A percentile compares a stretch with the other conserved stretches of the same genome.
phyloP scores from a whole-genome alignment of 2,888 invertebrate species.

The Oscheius sp. region DNA sequence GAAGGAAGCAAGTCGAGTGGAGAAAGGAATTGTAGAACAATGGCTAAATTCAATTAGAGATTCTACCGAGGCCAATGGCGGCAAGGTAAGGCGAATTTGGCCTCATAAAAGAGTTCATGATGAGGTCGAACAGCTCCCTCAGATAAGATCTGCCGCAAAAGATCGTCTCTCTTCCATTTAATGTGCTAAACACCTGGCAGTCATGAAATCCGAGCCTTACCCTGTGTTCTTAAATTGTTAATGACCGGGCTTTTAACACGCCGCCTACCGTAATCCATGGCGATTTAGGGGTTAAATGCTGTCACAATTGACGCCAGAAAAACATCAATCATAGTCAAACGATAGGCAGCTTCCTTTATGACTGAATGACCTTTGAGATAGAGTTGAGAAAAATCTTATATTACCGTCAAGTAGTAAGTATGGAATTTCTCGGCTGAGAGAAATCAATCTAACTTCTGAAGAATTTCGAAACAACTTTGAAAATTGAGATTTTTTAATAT shows the following conservation, averaged over 20 bases:
- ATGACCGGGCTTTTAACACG: conserved; percentile 31
- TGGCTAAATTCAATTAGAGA: conserved; percentile 55
- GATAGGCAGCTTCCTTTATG: too few species aligned
- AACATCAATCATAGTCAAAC: neutral
- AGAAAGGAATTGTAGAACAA: conserved; percentile 85
- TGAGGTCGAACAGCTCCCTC: conserved; percentile 11
- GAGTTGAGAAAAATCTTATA: too few species aligned
- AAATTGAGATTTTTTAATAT: neutral
- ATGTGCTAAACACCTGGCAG: conserved; percentile 31
- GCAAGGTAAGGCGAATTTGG: neutral
- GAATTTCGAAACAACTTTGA: neutral
- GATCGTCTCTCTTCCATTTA: conserved; percentile 17
- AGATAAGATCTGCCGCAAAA: conserved; percentile 29
- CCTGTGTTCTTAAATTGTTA: conserved; percentile 31
- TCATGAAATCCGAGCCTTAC: conserved; percentile 30
- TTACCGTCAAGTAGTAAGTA: too few species aligned
- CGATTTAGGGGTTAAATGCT: neutral
- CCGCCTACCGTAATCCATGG: conserved; percentile 24
- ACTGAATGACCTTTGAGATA: too few species aligned
- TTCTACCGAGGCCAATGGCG: neutral
- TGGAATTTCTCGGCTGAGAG: too few species aligned
- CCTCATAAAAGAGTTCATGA: conserved; percentile 8
- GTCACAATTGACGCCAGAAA: neutral
- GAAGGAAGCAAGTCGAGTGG: conserved; percentile 93
- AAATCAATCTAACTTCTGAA: too few species aligned